Evolutionary conservation across 2,888 invertebrate species (phyloP).

Genomic region (Antheraea assamensis): DNA sequence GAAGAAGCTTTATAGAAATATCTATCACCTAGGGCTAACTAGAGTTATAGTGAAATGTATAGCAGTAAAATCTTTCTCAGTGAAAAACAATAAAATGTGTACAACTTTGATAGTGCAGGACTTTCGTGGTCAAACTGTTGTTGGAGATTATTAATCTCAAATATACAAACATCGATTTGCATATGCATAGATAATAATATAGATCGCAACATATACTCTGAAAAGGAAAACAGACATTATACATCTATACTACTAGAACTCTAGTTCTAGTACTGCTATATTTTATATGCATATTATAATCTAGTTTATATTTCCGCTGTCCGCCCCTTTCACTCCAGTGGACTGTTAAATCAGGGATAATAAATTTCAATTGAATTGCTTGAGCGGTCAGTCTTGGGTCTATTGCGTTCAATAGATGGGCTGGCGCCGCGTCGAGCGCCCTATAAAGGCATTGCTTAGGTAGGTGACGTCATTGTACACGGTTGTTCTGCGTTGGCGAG

Average conservation of each 20-base stretch:
- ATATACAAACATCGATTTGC: too few relatives aligned
- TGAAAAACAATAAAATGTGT: too few relatives aligned
- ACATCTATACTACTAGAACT: neutral
- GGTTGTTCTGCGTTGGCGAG: slow-evolving; percentile 30
- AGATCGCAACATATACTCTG: too few relatives aligned
- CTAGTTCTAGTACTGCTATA: neutral
- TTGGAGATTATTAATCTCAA: too few relatives aligned
- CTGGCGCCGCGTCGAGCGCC: slow-evolving; percentile 47
- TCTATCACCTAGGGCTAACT: too few relatives aligned
- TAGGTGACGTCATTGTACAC: slow-evolving; percentile 36
- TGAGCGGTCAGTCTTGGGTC: slow-evolving; percentile 15
- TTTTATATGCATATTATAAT: slow-evolving; percentile 8
- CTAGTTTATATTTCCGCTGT: slow-evolving; percentile 18
- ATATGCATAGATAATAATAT: too few relatives aligned
- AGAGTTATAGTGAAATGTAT: too few relatives aligned
- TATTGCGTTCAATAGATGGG: slow-evolving; percentile 43
- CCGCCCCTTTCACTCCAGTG: slow-evolving; percentile 16
- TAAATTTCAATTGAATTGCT: slow-evolving; percentile 21
- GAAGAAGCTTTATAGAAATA: too few relatives aligned
- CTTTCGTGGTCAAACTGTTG: too few relatives aligned
- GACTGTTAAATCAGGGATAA: slow-evolving; percentile 19
- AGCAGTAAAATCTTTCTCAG: too few relatives aligned
- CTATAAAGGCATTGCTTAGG: slow-evolving; percentile 29
- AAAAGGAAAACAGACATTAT: too few relatives aligned
- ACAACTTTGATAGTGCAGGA: too few relatives aligned